These are phyloP conservation scores for Catocala sponsa DNA, from an alignment of 2,888 invertebrate genomes.

Conservation along the genomic window DNA sequence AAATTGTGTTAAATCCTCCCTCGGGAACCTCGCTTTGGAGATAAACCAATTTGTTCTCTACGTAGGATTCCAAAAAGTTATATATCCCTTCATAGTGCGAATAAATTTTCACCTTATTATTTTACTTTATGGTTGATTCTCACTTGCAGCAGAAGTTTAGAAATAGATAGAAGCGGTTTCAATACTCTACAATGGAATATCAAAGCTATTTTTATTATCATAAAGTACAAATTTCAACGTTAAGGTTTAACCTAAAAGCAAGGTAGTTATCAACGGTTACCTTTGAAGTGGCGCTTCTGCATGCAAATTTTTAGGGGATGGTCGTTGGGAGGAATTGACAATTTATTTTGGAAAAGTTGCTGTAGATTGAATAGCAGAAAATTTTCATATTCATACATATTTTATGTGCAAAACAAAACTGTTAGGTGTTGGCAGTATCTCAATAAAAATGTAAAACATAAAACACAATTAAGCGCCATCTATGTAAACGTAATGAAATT, in stretches of 20 bases:
- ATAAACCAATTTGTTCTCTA: slow-evolving; percentile 72
- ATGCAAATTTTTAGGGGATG: slow-evolving; percentile 79
- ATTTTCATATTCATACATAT: slow-evolving; percentile 14
- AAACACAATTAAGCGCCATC: slow-evolving; percentile 3
- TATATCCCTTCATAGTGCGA: not conserved
- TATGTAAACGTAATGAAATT: not conserved
- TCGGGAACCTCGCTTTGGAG: slow-evolving; percentile 67
- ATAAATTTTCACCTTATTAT: slow-evolving; percentile 24
- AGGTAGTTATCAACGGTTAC: slow-evolving; percentile 79
- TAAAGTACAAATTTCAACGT: slow-evolving; percentile 40
- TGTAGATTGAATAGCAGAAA: slow-evolving; percentile 41
- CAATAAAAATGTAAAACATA: slow-evolving; percentile 1
- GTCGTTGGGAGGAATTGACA: slow-evolving; percentile 69
- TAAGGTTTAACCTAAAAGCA: slow-evolving; percentile 47
- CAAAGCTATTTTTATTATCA: accelerated
- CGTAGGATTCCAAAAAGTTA: slow-evolving; percentile 11
- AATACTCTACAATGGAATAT: slow-evolving; percentile 30
- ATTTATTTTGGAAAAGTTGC: slow-evolving; percentile 62
- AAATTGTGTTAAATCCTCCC: slow-evolving; percentile 82
- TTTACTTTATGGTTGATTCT: not conserved
- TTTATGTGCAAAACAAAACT: slow-evolving; percentile 3
- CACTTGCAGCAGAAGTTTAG: not conserved
- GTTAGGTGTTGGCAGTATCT: too few relatives aligned
- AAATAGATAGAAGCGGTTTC: slow-evolving; percentile 19
- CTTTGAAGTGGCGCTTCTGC: slow-evolving; percentile 88